Evolutionary conservation across 1,140 invertebrate genomes (phyloP), one percentile per base, ranked within the genome.

Genomic region (Stegodyphus dumicola): DNA sequence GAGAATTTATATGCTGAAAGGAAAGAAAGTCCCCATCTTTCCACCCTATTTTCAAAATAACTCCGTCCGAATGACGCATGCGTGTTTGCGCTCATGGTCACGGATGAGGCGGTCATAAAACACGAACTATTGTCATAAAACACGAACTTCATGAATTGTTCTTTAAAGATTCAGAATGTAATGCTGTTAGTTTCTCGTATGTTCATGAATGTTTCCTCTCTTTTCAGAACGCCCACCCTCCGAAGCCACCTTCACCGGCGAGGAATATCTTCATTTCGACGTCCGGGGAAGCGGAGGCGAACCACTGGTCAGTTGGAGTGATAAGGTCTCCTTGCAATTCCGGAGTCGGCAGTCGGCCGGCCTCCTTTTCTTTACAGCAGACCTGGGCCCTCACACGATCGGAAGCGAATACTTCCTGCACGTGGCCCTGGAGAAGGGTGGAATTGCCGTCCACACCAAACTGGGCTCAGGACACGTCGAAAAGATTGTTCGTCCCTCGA

Each of bases 381-480:
- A 77, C 69, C 7, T 71, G 64, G 71, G 80, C 6, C 17, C 48
- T 6, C 56, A 76, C 2, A 52, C 33, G 90, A 97, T 96, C 84
- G 97, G 96, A 88, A 95, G 97, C 88, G 94, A 94, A 52, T 97
- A 98, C 90, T 98, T 97, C 92, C 91, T 99, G 11, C 97, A 96
- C 88, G 91, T 99, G 70, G 95, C 95, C 1, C 93, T 99, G 9
- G 94, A 94, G 86, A 96, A 98, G 89, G 97, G 97, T 0, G 96
- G 95, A 2, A 93, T 98, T 2, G 94, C 95, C n/a, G 92, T 98
- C 10, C 95, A 95, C 7, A 96, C 98, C 93, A 96, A 96, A 7
- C 91, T 99, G 18, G 96, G 96, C 4, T 96, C 96, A 88, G 97
- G 96, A 0, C 94, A 97, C 88, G 53, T 87, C 11, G 96, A 98